These are phyloP conservation scores for Conopomorpha cramerella DNA, from an alignment of 1,140 invertebrate species.

Conservation along the genomic window DNA sequence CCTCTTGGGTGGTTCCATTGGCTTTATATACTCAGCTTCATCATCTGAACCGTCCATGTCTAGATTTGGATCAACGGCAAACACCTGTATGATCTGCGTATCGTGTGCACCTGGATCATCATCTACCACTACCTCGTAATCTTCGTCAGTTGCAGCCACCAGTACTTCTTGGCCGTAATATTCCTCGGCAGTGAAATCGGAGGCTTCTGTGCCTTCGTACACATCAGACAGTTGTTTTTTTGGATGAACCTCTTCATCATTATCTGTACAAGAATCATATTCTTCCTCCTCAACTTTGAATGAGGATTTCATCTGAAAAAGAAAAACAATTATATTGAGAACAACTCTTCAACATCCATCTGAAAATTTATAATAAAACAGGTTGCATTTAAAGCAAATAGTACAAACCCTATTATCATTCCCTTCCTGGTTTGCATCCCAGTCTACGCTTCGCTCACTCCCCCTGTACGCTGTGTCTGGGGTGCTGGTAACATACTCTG, in stretches of 20 bases:
- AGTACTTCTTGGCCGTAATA: constrained; percentile 6
- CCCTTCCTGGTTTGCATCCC: background rate
- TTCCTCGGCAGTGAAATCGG: background rate
- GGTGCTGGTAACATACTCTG: constrained; percentile 38
- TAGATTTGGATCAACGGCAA: constrained; percentile 36
- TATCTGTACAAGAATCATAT: background rate
- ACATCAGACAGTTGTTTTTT: background rate
- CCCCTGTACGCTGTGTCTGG: constrained; percentile 1
- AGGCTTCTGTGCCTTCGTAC: no score
- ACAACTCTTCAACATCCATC: no score
- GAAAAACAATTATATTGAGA: no score
- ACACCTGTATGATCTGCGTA: constrained; percentile 29
- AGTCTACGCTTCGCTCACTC: background rate
- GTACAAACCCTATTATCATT: no score
- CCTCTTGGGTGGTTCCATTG: constrained; percentile 12
- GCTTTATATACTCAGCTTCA: constrained; percentile 16
- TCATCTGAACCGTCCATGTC: constrained; percentile 35
- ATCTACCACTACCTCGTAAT: constrained; percentile 31
- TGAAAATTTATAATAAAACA: no score
- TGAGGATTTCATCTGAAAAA: background rate
- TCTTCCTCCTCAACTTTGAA: background rate
- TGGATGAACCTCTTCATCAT: background rate
- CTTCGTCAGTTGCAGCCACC: constrained; percentile 18
- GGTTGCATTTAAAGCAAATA: no score
- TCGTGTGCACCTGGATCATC: constrained; percentile 24